phyloP scores from a whole-genome alignment of 2,797 vertebrate species.

The Sardinella longiceps region DNA sequence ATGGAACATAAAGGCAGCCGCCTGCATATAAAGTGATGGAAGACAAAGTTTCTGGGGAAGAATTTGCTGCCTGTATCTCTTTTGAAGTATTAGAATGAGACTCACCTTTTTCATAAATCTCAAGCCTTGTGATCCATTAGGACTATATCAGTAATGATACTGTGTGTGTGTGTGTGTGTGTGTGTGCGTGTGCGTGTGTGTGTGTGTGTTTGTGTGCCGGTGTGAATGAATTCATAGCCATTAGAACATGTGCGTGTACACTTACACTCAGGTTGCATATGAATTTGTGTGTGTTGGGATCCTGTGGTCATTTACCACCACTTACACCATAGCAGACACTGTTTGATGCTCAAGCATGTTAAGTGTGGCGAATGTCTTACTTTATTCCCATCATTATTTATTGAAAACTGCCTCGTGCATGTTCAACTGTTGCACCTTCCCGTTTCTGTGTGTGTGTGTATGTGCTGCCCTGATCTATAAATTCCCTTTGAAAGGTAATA shows the following conservation, averaged over 20 bases:
- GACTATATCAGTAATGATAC: background rate
- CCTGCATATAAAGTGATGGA: constrained; percentile 9
- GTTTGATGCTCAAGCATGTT: background rate
- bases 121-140: background rate
- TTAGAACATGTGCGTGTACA: background rate
- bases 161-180: background rate
- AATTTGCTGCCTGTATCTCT: constrained; percentile 5
- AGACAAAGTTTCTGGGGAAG: constrained; percentile 9
- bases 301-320: background rate
- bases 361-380: background rate
- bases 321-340: background rate
- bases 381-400: constrained; percentile 10
- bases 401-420: background rate
- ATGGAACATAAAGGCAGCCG: constrained; percentile 50
- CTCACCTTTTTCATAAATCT: constrained; percentile 27
- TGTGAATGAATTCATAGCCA: too few relatives aligned
- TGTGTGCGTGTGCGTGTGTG: background rate
- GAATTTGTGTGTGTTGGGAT: background rate
- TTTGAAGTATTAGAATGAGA: background rate
- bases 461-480: background rate
- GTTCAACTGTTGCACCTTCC: background rate
- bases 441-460: background rate
- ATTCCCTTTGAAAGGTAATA: constrained; percentile 16
- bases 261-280: background rate
- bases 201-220: background rate